Evolutionary conservation across 2,888 invertebrate species (phyloP), one percentile per base, ranked within the genome.

Genomic region (Drosophila melanosoma): DNA sequence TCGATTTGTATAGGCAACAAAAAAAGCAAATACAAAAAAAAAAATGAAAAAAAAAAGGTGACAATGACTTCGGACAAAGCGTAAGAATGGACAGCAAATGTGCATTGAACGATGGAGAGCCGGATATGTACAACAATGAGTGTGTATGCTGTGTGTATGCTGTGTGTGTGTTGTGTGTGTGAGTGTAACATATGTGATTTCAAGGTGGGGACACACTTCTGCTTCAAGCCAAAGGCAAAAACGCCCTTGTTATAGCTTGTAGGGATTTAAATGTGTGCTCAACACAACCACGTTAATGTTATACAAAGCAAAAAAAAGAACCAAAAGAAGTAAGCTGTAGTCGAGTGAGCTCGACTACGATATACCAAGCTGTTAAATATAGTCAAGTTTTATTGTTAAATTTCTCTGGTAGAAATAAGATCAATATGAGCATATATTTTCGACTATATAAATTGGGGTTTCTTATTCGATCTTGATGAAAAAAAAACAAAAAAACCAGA

Each of bases 61-160:
- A 90, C 85, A 85, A 85, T 90, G 78, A 86, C 68, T 23, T 74
- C 49, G 59, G 75, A 71, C 69, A 83, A 83, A 75, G 66, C 74
- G 72, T 40, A 80, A 68, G 82, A 88, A 82, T 53, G 86, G 72
- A 69, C 90, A 72, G 86, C 74, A 87, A 87, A 89, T 79, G 83
- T 74, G 69, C 74, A 85, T 62, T 82, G 81, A 51, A 77, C 81
- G 65, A 76, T 70, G 72, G 60, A 63, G 61, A 59, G 53, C 20
- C 51, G 53, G 66, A 52, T 56, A 53, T 52, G 38, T 38, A 45
- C 45, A 26, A 45, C 15, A 45, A 23, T 15, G 45, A 26, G 66
- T 60, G 62, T 74, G 74, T 40, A 5, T 29, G 3, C 6, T 29
- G 23, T 53, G 33, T 49, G 48, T 26, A 15, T 23, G 29, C 20